These are phyloP conservation scores for Polyergus mexicanus DNA, from an alignment of 1,140 invertebrate species.

Conservation along the genomic window DNA sequence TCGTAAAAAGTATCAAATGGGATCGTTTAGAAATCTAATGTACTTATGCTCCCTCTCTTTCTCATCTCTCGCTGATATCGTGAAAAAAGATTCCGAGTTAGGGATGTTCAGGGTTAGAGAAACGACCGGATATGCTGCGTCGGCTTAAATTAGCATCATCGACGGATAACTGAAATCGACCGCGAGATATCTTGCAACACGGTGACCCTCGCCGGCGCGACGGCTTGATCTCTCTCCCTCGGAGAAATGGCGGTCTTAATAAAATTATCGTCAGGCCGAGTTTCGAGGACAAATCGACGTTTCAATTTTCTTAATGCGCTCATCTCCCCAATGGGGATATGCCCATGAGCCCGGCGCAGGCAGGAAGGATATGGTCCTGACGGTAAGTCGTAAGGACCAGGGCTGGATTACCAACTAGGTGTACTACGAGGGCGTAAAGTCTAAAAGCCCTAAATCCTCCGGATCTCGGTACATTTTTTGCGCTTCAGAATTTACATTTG, in stretches of 20 bases:
- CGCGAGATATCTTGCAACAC: conserved; percentile 59
- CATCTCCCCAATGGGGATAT: conserved; percentile 74
- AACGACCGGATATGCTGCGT: conserved; percentile 57
- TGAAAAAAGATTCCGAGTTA: conserved; percentile 39
- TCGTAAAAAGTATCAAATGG: neutral
- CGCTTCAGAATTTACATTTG: neutral
- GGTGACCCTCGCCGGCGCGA: conserved; percentile 38
- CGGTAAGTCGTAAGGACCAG: conserved; percentile 58
- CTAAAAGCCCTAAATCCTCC: conserved; percentile 21
- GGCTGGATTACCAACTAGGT: conserved; percentile 51
- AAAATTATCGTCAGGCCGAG: conserved; percentile 82
- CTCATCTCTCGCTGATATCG: conserved; percentile 32
- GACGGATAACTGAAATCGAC: conserved; percentile 71
- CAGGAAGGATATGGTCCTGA: conserved; percentile 66
- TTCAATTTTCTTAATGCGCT: conserved; percentile 87
- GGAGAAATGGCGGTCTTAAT: conserved; percentile 77
- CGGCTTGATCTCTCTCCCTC: conserved; percentile 55
- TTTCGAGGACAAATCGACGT: conserved; percentile 86
- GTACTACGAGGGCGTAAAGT: conserved; percentile 36
- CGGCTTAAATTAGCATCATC: conserved; percentile 75
- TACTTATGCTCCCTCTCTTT: neutral
- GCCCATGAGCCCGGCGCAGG: conserved; percentile 53
- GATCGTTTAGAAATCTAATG: conserved; percentile 36
- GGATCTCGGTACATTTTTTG: conserved; percentile 15
- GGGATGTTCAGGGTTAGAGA: conserved; percentile 5